Base-by-base conservation (phyloP, 2,113 vertebrate species). In the Hippocampus mohnikei region DNA sequence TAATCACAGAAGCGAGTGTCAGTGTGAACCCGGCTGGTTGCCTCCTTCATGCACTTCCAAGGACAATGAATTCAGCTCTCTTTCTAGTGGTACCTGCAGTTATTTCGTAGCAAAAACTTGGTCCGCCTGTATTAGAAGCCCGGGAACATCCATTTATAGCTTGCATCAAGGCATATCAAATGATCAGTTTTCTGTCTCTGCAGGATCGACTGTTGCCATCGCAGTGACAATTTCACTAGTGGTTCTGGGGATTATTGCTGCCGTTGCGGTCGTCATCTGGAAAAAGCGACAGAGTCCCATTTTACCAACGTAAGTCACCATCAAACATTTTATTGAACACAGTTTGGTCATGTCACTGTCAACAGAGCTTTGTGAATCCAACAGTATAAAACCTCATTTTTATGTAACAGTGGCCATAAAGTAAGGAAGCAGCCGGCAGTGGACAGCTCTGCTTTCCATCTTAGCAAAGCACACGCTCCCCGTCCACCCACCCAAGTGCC, bases 1-100 rank as follows among this genome's bases (percentile, higher is more conserved):
- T 21, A 93, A 93, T 59, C 92, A 93, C 87, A 91, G 55, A 70
- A 83, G 71, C 15, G 74, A 90, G 72, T 93, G 93, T 76, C 91
- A 90, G 86, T 93, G 91, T 67, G 81, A 90, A 53, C 82, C 88
- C 1, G 93, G 93, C 0, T 93, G 92, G 92, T 13, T 73, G 15
- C 83, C 83, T 50, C 91, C 91, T 2, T 3, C 68, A 75, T 93
- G 92, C 33, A 29, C 29, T 0, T 52, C 50, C 21, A 0, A 16
- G 25, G 76, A 81, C 8, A 52, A 0, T 13, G 0, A 0, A 1
- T 66, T 37, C n/a, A 12, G 0, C 1, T 3, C 25, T 2, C 8
- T 82, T 8, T 78, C 80, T 23, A 23, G 7, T 8, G 88, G 87
- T 87, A 7, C 44, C 20, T 8, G 0, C 21, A 44, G 18, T 3